Base-by-base conservation (phyloP, 2,113 vertebrate genomes). In the Poeciliopsis prolifica region DNA sequence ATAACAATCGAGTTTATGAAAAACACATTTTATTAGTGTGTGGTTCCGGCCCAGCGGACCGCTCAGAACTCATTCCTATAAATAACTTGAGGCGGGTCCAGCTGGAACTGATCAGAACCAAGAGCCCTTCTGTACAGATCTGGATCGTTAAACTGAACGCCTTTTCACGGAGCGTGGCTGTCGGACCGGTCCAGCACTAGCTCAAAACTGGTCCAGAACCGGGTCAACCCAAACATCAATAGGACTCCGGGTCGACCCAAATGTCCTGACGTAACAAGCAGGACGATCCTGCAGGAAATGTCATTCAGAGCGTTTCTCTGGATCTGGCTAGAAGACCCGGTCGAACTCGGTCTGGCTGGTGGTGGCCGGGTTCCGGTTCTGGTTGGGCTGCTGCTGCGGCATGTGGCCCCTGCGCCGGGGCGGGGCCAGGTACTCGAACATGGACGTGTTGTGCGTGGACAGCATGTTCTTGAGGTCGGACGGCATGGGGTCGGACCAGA, bases 401-500 rank as follows among this genome's bases (percentile, higher is more conserved):
- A 99, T 97, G 92, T 99, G 98, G 2, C 97, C 96, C 42, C 97
- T 92, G 51, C 97, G 93, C 54, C 97, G 92, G 0, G 98, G 97
- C 0, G 98, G 98, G 0, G 98, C 98, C 91, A 99, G 91, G 79
- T 99, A 99, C 86, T 99, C 98, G 0, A 99, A 99, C 98, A 99
- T 99, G 82, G 98, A 99, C 0, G 97, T 98, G 94, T 98, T 97
- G 92, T 99, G 98, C 0, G 97, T 98, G 70, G 98, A 99, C 9
- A 99, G 95, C 98, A 99, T 99, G 93, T 96, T 97, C 88, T 99
- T 99, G 74, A 99, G 96, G 92, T 99, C 98, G 0, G 98, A 99
- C 0, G 98, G 98, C 98, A 99, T 99, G 35, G 98, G 98, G 90
- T 99, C 98, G 0, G 97, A 98, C 98, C 98, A 99, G 94, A 99